Evolutionary conservation across 2,888 invertebrate genomes (phyloP).

Genomic region (Heteromyza rotundicornis): DNA sequence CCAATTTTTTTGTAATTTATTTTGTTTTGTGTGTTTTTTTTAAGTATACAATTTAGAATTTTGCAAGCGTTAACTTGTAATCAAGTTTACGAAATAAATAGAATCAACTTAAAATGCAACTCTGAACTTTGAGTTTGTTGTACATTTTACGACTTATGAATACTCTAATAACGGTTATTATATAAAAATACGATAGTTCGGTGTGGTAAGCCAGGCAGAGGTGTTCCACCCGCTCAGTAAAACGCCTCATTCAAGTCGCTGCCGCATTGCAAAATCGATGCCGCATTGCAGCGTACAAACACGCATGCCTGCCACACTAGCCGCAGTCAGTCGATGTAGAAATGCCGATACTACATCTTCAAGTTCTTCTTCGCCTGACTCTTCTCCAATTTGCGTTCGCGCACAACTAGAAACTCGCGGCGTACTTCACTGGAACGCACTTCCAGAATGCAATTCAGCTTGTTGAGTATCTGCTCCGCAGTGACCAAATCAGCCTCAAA

Average conservation of each 20-base stretch:
- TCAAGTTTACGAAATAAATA: too few relatives aligned
- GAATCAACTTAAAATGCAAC: not conserved
- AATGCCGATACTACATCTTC: conserved; percentile 53
- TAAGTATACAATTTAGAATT: too few relatives aligned
- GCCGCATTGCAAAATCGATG: not conserved
- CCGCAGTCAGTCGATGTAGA: conserved; percentile 33
- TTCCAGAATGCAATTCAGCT: conserved; percentile 86
- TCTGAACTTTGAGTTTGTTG: not conserved
- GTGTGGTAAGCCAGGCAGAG: not conserved
- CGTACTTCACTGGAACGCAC: conserved; percentile 79
- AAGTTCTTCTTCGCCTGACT: conserved; percentile 50
- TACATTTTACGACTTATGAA: not conserved
- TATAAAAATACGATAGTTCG: not conserved
- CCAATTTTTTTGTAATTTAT: too few relatives aligned
- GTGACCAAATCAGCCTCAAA: conserved; percentile 81
- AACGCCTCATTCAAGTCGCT: not conserved
- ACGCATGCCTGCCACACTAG: conserved; percentile 23
- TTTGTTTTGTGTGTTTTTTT: too few relatives aligned
- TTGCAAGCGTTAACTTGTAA: too few relatives aligned
- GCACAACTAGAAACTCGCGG: conserved; percentile 80
- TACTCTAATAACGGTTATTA: not conserved
- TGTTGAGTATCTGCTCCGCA: conserved; percentile 84
- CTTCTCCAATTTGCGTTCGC: conserved; percentile 65
- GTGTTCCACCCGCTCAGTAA: not conserved
- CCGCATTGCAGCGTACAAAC: too few relatives aligned